Evolutionary conservation across 2,888 invertebrate species (phyloP).

Genomic region (Sericinus montela): DNA sequence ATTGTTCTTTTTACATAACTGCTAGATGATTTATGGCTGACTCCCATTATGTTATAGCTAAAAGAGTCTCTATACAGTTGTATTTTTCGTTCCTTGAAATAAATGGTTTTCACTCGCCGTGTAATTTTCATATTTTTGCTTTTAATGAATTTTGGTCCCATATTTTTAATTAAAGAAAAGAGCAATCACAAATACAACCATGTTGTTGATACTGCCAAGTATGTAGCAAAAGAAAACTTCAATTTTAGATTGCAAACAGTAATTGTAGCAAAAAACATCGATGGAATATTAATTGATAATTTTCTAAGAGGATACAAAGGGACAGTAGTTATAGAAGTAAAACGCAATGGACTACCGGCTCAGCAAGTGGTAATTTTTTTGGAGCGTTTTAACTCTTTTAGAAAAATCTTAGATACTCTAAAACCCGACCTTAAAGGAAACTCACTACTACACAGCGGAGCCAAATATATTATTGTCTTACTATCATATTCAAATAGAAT

Average conservation of each 20-base stretch:
- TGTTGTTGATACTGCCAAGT: slow-evolving; percentile 36
- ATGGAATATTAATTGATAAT: slow-evolving; percentile 33
- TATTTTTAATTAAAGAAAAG: slow-evolving; percentile 1
- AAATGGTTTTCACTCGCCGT: background rate
- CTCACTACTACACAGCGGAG: slow-evolving; percentile 42
- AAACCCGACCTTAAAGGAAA: slow-evolving; percentile 53
- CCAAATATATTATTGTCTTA: slow-evolving; percentile 46
- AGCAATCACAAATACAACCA: slow-evolving; percentile 24
- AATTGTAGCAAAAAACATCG: slow-evolving; percentile 41
- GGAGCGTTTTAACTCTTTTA: slow-evolving; percentile 43
- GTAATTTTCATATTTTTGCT: background rate
- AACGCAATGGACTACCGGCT: slow-evolving; percentile 33
- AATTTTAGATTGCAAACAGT: slow-evolving; percentile 40
- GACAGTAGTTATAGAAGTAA: slow-evolving; percentile 42
- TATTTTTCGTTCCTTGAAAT: background rate
- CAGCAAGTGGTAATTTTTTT: slow-evolving; percentile 51
- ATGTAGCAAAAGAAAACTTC: slow-evolving; percentile 49
- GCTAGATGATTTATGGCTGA: background rate
- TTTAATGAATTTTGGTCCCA: background rate
- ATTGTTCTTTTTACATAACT: slow-evolving; percentile 5
- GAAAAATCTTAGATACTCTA: slow-evolving; percentile 37
- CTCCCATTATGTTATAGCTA: background rate
- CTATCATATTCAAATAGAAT: slow-evolving; percentile 38
- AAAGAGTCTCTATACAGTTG: slow-evolving; percentile 1
- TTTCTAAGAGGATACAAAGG: slow-evolving; percentile 48